These are phyloP conservation scores for Formica selysi DNA, from an alignment of 1,140 invertebrate species.

Conservation along the genomic window DNA sequence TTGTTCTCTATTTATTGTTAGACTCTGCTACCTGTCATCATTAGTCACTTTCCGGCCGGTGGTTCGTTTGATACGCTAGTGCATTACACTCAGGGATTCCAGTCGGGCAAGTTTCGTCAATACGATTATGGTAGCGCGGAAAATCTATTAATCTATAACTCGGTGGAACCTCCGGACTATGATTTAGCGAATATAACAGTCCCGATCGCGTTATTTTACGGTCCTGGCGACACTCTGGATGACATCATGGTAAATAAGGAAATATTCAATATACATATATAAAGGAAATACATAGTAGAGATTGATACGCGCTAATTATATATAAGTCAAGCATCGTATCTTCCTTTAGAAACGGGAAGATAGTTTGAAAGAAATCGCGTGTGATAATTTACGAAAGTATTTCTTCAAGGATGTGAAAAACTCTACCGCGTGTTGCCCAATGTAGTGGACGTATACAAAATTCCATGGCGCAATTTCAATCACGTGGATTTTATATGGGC, in stretches of 20 bases:
- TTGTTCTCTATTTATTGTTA: constrained; percentile 68
- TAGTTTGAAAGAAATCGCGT: too few relatives aligned
- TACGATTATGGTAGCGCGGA: constrained; percentile 89
- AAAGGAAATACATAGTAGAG: too few relatives aligned
- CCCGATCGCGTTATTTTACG: constrained; percentile 90
- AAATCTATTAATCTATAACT: constrained; percentile 88
- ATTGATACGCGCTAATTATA: too few relatives aligned
- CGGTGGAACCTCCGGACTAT: constrained; percentile 89
- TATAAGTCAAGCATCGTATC: too few relatives aligned
- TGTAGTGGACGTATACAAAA: constrained; percentile 83
- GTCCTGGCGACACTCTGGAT: constrained; percentile 89
- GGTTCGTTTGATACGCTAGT: constrained; percentile 91
- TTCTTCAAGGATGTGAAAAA: constrained; percentile 87
- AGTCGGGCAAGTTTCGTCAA: constrained; percentile 88
- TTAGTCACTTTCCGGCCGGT: constrained; percentile 92
- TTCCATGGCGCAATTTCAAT: constrained; percentile 89
- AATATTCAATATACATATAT: not conserved
- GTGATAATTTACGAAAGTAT: not conserved
- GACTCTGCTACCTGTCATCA: constrained; percentile 90
- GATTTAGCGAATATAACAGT: constrained; percentile 88
- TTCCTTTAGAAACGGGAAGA: too few relatives aligned
- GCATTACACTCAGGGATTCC: constrained; percentile 89
- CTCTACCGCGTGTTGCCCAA: constrained; percentile 86
- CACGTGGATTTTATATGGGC: constrained; percentile 91
- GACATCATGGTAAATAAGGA: constrained; percentile 84